phyloP scores from a whole-genome alignment of 2,888 invertebrate species.

The Drosophila koepferae region DNA sequence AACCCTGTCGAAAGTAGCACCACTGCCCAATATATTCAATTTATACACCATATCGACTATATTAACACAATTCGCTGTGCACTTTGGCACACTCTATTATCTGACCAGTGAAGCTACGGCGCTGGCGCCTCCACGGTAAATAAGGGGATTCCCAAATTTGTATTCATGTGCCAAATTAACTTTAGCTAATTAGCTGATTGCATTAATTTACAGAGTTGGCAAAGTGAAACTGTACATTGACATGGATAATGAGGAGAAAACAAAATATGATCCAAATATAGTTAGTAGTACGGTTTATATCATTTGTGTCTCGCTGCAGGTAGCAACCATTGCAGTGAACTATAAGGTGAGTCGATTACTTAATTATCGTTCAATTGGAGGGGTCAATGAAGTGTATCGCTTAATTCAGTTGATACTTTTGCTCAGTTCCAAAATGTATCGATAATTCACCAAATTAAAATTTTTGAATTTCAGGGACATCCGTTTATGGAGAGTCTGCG shows the following conservation, averaged over 20 bases:
- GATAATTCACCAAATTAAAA: not conserved
- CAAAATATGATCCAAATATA: slow-evolving; percentile 96
- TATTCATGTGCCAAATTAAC: not conserved
- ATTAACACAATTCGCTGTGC: slow-evolving; percentile 96
- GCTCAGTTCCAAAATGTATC: not conserved
- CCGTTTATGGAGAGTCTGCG: slow-evolving; percentile 99
- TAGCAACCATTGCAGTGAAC: slow-evolving; percentile 99
- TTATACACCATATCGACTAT: slow-evolving; percentile 98
- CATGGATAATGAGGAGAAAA: slow-evolving; percentile 89
- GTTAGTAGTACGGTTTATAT: slow-evolving; percentile 99
- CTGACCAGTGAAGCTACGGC: slow-evolving; percentile 93
- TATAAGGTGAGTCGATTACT: slow-evolving; percentile 91
- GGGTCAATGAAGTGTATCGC: not conserved
- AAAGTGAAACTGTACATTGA: slow-evolving; percentile 88
- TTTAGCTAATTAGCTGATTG: not conserved
- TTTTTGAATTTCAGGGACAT: slow-evolving; percentile 90
- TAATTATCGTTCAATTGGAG: not conserved
- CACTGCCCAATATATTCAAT: slow-evolving; percentile 99
- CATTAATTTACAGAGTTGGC: slow-evolving; percentile 85
- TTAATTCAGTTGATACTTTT: not conserved
- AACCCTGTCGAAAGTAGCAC: slow-evolving; percentile 95
- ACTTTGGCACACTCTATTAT: slow-evolving; percentile 95
- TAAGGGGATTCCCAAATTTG: not conserved
- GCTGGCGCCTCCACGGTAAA: slow-evolving; percentile 89
- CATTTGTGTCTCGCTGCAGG: slow-evolving; percentile 98